Conservation (phyloP, 1,140 invertebrate species). For the Parapsyche elsis region DNA sequence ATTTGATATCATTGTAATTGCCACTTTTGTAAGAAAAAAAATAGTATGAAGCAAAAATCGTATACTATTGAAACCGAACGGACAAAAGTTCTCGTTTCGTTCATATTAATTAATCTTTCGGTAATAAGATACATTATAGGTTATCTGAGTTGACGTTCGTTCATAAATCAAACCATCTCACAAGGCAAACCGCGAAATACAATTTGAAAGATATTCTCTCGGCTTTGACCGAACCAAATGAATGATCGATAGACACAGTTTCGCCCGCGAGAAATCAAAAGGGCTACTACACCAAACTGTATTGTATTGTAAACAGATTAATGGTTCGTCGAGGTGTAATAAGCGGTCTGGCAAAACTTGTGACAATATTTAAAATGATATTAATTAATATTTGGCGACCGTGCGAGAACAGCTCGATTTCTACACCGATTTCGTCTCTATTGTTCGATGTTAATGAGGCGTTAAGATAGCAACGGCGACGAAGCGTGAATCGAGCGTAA, state of each 20-base stretch:
- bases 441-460: conserved; percentile 30
- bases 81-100: not conserved
- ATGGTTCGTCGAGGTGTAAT: too few relatives aligned
- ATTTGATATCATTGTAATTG: too few relatives aligned
- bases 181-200: conserved; percentile 9
- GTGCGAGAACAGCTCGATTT: not conserved
- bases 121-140: conserved; percentile 22
- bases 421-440: not conserved
- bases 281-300: too few relatives aligned
- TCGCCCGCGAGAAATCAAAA: too few relatives aligned
- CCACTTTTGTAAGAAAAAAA: too few relatives aligned
- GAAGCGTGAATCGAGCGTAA: not conserved
- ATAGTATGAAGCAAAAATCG: too few relatives aligned
- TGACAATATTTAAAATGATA: too few relatives aligned
- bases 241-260: not conserved
- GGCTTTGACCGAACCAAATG: not conserved
- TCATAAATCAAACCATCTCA: conserved; percentile 6
- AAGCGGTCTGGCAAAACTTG: too few relatives aligned
- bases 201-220: conserved; percentile 6
- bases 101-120: not conserved
- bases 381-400: too few relatives aligned
- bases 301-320: too few relatives aligned
- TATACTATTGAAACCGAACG: not conserved
- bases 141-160: conserved; percentile 6
- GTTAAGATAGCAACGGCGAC: conserved; percentile 4